Evolutionary conservation across 1,140 invertebrate genomes (phyloP), one percentile per base, ranked within the genome.

Genomic region (Gryllus bimaculatus): DNA sequence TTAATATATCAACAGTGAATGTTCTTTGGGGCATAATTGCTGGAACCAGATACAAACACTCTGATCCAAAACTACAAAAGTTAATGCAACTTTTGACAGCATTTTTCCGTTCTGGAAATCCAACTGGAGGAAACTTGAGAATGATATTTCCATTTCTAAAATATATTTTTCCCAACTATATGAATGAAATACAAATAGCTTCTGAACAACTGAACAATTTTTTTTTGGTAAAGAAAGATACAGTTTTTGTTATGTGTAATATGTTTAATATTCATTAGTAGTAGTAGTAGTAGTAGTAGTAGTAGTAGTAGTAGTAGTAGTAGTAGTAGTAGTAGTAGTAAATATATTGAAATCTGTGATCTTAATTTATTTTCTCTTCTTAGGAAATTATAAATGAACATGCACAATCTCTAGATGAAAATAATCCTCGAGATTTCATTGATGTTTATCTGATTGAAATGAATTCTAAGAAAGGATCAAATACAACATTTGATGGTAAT

Each of bases 381-480:
- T 48, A 79, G 79, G 75, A 76, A 21, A 77, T 18, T 4, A 77
- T 76, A 12, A 39, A 21, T 20, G 26, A 79, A 47, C 76, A 79
- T 77, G 48, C 49, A 49, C 15, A 54, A 48, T 66, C 4, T 8
- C 21, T 76, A 48, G 48, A 79, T 47, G 49, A 73, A 8, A 77
- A 79, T 49, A 84, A 88, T 74, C 89, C 90, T 8, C 85, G 89
- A 81, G 91, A 94, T 84, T 89, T 94, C 66, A 93, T 94, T 75
- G 92, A 94, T 81, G 87, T 90, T 12, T 92, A 91, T 83, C 85
- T 94, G 15, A 85, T 89, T 79, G 89, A 92, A 84, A 88, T 90
- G 78, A 82, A 66, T 13, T 66, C 54, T 66, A 66, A 66, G 18
- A 18, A 18, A 66, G 54, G 7, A 13, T 18, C 54, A 13, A 13